Base-by-base conservation (phyloP, 2,797 vertebrate species). In the Poeciliopsis presidionis region DNA sequence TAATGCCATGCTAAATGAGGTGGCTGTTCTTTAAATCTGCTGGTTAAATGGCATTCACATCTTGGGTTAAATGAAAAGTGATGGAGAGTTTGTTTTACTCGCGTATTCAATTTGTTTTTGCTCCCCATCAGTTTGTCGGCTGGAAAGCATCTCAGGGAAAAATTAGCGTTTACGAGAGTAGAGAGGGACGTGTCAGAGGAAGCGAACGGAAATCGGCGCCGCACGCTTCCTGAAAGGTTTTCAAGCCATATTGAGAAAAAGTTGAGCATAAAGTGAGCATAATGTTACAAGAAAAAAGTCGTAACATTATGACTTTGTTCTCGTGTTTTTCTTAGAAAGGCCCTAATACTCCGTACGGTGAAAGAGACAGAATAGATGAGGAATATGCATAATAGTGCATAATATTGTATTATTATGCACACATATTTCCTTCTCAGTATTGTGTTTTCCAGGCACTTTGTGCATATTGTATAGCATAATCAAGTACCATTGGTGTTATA, bases 1-100 rank as follows among this genome's bases (percentile, higher is more conserved):
- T 84, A 73, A 86, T 86, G 79, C 49, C 76, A 69, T 81, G 83
- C 84, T 90, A 90, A 92, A 93, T 88, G 80, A 89, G 80, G 76
- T 86, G 82, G 55, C 77, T 83, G 83, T 88, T 89, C 77, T 84
- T 88, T 88, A 89, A 88, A 86, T 86, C 83, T 74, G 53, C 82
- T 77, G 78, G 28, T 90, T 88, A 87, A 90, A 87, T 81, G 77
- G 70, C 85, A 81, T 81, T 81, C 67, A 59, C 84, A 80, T 86
- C 72, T 87, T 79, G 4, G 30, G 61, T 84, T 83, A 46, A 90
- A 90, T 83, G 79, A 77, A 81, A 84, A 84, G 53, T 71, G 81
- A 83, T 76, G 74, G 30, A 75, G 65, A 78, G 69, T 84, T 77
- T 81, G 71, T 86, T 86, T 87, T 74, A 81, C 67, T 84, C 20